A percentile compares a stretch with the other conserved stretches of the same genome.
Conservation (phyloP, 2,888 invertebrate species). For the Neoascia interrupta region DNA sequence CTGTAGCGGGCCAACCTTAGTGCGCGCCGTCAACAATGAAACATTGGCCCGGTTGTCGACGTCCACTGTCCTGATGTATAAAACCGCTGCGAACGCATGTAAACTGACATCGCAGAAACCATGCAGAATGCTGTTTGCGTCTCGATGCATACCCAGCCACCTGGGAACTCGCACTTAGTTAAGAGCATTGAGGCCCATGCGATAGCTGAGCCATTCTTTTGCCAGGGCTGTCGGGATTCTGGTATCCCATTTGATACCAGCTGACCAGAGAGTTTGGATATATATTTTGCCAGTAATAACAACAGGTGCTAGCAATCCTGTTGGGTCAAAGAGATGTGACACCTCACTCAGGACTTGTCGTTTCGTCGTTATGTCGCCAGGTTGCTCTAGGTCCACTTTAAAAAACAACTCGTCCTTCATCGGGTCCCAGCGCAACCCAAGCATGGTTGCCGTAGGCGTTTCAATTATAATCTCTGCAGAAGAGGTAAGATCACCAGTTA, state of each 20-base stretch:
- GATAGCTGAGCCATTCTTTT: not conserved
- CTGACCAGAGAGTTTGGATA: conserved; percentile 26
- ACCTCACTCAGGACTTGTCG: not conserved
- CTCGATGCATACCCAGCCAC: not conserved
- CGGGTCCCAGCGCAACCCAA: not conserved
- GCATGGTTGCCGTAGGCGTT: not conserved
- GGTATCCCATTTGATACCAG: conserved; percentile 29
- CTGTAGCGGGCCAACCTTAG: conserved; percentile 6
- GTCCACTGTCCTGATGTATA: not conserved
- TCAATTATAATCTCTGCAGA: conserved; percentile 16
- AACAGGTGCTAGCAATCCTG: conserved; percentile 10
- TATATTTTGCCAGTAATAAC: conserved; percentile 33
- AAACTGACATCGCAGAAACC: too few species aligned
- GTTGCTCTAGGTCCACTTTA: not conserved
- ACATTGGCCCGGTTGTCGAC: not conserved
- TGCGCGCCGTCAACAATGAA: conserved; percentile 4
- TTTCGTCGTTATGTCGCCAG: not conserved
- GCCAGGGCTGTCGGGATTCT: not conserved
- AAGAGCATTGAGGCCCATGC: not conserved
- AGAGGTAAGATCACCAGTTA: conserved; percentile 2
- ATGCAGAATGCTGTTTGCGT: not conserved
- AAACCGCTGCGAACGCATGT: not conserved
- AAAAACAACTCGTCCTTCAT: not conserved
- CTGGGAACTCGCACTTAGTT: conserved; percentile 15
- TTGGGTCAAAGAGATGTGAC: conserved; percentile 5